Conservation (phyloP, 2,113 vertebrate genomes). For the Gymnarchus niloticus region DNA sequence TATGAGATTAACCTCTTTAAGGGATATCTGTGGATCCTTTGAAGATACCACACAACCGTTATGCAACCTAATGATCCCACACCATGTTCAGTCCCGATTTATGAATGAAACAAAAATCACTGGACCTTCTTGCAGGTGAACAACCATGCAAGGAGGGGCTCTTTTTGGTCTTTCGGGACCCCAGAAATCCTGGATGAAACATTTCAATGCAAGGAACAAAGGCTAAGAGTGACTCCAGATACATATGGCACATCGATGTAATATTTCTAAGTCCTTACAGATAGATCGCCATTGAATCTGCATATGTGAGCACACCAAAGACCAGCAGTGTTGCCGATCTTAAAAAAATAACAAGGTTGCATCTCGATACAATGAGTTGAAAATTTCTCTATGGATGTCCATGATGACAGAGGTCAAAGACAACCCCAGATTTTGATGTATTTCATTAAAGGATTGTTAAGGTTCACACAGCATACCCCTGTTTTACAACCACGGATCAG, state of each 20-base stretch:
- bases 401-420: not conserved
- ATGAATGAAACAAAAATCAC: not conserved
- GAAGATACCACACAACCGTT: not conserved
- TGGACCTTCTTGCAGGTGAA: not conserved
- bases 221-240: not conserved
- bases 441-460: not conserved
- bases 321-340: not conserved
- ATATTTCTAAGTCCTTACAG: not conserved
- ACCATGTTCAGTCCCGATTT: not conserved
- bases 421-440: not conserved
- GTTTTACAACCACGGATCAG: constrained; percentile 3
- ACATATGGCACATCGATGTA: not conserved
- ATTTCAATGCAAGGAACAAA: not conserved
- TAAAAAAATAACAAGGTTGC: not conserved
- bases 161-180: not conserved
- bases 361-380: not conserved
- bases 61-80: not conserved
- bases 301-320: too few species aligned
- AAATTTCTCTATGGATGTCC: not conserved
- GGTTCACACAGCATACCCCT: not conserved
- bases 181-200: not conserved
- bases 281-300: not conserved
- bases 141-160: not conserved
- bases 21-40: not conserved
- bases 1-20: not conserved